These are phyloP conservation scores for Fregetta grallaria DNA, from an alignment of 2,113 vertebrate genomes.

Conservation along the genomic window DNA sequence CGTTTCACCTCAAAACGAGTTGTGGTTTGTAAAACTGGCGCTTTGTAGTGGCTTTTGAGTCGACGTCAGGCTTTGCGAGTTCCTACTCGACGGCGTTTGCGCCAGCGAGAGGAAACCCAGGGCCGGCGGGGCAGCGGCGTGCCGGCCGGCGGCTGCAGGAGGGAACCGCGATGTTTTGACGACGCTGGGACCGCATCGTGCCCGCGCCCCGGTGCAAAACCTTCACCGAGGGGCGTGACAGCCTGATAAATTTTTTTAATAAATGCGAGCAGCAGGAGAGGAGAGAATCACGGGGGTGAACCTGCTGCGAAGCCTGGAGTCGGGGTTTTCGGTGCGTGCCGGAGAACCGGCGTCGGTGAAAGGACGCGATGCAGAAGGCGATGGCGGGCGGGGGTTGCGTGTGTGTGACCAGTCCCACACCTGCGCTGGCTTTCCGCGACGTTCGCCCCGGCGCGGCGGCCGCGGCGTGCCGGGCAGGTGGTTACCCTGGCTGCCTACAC, in stretches of 20 bases:
- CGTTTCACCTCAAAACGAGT: slow-evolving; percentile 49
- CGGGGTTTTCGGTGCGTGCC: neutral
- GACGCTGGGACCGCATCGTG: neutral
- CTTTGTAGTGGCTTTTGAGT: slow-evolving; percentile 55
- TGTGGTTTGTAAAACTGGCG: slow-evolving; percentile 55
- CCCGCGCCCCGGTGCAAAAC: neutral
- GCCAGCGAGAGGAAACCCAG: neutral
- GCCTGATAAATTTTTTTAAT: neutral
- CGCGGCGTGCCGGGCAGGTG: slow-evolving; percentile 81
- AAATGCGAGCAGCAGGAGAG: neutral
- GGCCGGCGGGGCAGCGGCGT: neutral
- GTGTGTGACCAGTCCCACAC: slow-evolving; percentile 51
- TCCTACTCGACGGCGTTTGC: slow-evolving; percentile 42
- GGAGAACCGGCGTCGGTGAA: neutral
- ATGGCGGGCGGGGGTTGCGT: no score
- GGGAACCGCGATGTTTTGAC: neutral
- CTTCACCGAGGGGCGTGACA: neutral
- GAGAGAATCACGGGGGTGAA: neutral
- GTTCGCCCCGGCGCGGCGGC: no score
- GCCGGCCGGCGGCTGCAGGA: neutral
- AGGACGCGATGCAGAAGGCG: neutral
- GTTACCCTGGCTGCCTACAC: slow-evolving; percentile 77
- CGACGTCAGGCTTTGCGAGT: slow-evolving; percentile 39
- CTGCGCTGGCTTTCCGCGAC: slow-evolving; percentile 47
- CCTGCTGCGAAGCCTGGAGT: no score